Base-by-base conservation (phyloP, 2,888 invertebrate genomes). In the Laothoe populi region DNA sequence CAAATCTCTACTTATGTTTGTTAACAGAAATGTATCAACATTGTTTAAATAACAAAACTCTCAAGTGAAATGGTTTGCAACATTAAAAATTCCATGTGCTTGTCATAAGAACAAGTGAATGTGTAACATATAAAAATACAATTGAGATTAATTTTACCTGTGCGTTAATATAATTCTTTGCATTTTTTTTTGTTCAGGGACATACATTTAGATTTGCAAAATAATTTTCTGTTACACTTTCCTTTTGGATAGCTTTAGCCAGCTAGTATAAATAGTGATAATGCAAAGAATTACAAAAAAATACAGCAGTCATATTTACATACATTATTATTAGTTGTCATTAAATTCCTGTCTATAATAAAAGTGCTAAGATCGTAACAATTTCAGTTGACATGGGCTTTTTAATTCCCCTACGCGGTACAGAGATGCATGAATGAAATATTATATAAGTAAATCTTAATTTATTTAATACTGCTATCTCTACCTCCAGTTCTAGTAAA, bases 81-180 rank as follows among this genome's bases (percentile, higher is more conserved):
- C 35, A 11, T 53, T 35, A 53, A 53, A 44, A 53, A 16, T 35
- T 31, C 19, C 35, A 53, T 35, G 35, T 53, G 53, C 53, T 53
- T 53, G 35, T 35, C 35, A 53, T 53, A 53, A 11, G 31, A 53
- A 53, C 35, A 53, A 53, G 53, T 53, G 53, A 53, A 53, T 19
- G 31, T 53, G 31, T 53, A 35, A 53, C 31, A 35, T 35, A 53
- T 35, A 35, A 35, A 19, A 35, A 35, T 53, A 35, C 1, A 31
- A 35, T 35, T 53, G 19, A 35, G 16, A 53, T 35, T 10, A 8
- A 8, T 44, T 35, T 31, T 49, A 10, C 1, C 31, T 19, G 35
- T 31, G 4, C 8, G 44, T 19, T 44, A 44, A 11, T 35, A 16
- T 16, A 35, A 53, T 19, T 53, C 19, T 53, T 53, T 53, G 31